Conservation (phyloP, 2,888 invertebrate species). For the Calameuta filiformis region DNA sequence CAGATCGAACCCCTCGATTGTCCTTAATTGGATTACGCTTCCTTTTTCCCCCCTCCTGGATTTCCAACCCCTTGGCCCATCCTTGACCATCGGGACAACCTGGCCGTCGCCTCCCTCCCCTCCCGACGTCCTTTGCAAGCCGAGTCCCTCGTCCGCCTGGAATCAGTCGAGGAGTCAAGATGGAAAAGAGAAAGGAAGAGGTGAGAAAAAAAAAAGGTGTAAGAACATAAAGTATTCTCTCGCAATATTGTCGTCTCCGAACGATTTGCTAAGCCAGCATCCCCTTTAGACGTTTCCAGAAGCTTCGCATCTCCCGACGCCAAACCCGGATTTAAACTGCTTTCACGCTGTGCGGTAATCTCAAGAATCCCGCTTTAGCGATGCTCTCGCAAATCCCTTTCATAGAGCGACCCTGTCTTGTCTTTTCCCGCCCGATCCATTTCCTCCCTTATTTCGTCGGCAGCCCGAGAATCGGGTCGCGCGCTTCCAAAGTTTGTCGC, state of each 20-base stretch:
- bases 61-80: neutral
- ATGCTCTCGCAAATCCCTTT: constrained; percentile 25
- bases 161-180: neutral
- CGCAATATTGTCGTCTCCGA: neutral
- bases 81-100: too few relatives aligned
- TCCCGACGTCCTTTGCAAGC: too few relatives aligned
- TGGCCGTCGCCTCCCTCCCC: too few relatives aligned
- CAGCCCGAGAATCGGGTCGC: neutral
- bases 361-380: constrained; percentile 30
- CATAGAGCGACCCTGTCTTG: constrained; percentile 1
- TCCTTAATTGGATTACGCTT: constrained; percentile 18
- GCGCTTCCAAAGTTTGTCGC: neutral
- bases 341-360: constrained; percentile 28
- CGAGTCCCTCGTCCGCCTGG: neutral
- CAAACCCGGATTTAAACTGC: constrained; percentile 29
- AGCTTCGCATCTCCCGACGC: neutral
- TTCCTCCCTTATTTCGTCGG: neutral
- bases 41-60: neutral
- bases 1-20: constrained; percentile 24
- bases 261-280: neutral
- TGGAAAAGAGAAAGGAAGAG: neutral
- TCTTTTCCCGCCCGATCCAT: neutral
- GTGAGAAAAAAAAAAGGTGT: neutral
- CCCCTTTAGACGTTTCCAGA: neutral
- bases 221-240: neutral